phyloP scores from a whole-genome alignment of 2,113 vertebrate species.

The Ochotona princeps region DNA sequence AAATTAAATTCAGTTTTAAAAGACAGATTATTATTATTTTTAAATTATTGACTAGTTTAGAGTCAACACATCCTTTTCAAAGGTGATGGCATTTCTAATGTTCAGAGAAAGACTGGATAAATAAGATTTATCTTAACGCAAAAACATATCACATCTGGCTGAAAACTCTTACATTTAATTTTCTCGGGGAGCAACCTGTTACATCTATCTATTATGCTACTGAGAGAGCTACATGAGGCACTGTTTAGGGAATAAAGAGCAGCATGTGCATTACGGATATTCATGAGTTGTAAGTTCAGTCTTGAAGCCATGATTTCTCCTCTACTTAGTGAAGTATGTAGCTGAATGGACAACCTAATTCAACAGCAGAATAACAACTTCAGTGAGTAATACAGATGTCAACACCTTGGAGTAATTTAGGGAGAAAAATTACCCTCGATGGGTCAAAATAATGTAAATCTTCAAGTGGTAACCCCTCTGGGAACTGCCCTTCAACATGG shows the following conservation, averaged over 20 bases:
- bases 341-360: neutral
- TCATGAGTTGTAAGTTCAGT: neutral
- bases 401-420: accelerated
- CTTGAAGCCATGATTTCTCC: neutral
- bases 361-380: neutral
- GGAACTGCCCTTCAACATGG: no score
- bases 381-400: neutral
- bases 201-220: neutral
- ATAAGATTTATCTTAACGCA: constrained; percentile 64
- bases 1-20: constrained; percentile 39
- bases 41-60: constrained; percentile 67
- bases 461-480: no score
- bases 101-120: constrained; percentile 52
- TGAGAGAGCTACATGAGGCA: neutral
- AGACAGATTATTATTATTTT: constrained; percentile 27
- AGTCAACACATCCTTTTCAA: constrained; percentile 71
- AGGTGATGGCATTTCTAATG: constrained; percentile 72
- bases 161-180: neutral
- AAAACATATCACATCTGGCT: constrained; percentile 52
- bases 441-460: no score
- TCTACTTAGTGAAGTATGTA: neutral
- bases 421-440: accelerated
- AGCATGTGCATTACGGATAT: accelerated
- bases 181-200: neutral
- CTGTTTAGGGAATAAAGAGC: neutral